Percentiles rank a stretch among this genome's conserved stretches.
Evolutionary conservation across 2,113 vertebrate species (phyloP).

Genomic region (Spilogale gracilis): DNA sequence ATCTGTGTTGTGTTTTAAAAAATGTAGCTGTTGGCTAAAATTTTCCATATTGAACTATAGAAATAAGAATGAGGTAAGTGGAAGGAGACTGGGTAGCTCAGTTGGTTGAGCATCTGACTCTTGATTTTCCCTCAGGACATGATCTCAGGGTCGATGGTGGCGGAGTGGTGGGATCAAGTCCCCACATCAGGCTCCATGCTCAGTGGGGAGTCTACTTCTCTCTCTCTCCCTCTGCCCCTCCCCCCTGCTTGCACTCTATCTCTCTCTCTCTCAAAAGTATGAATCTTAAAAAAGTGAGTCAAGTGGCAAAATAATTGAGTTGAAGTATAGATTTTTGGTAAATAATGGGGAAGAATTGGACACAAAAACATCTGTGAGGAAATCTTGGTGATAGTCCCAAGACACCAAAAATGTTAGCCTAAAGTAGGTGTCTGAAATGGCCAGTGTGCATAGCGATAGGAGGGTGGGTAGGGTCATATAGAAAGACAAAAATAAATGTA

Average conservation of each 20-base stretch:
- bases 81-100: background rate
- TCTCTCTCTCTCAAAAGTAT: background rate
- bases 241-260: background rate
- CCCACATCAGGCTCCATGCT: background rate
- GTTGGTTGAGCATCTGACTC: background rate
- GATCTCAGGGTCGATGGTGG: background rate
- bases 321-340: constrained; percentile 41
- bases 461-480: background rate
- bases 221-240: background rate
- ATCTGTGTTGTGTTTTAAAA: constrained; percentile 14
- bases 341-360: background rate
- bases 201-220: background rate
- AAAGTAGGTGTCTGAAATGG: background rate
- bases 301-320: constrained; percentile 21
- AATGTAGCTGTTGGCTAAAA: background rate
- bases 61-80: background rate
- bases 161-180: background rate
- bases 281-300: background rate
- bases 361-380: background rate
- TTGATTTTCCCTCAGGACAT: background rate
- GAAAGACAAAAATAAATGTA: background rate
- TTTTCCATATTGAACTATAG: constrained; percentile 2
- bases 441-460: background rate
- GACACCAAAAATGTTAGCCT: background rate
- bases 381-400: background rate